Base-by-base conservation (phyloP, 1,140 invertebrate species). In the Caenorhabditis brenneri region DNA sequence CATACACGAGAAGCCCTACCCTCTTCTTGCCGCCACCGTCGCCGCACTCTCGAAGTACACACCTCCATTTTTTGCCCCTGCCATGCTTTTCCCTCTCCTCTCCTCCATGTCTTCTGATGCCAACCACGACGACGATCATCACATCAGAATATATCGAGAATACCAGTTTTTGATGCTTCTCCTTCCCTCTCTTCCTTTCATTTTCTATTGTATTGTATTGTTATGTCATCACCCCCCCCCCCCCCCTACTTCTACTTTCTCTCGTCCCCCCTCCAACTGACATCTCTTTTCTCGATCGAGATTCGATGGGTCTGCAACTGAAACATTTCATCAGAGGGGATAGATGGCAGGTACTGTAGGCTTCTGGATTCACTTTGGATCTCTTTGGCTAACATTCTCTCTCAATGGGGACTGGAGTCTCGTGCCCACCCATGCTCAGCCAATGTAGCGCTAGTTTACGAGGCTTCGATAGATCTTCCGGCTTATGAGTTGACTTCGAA, bases 171-270 rank as follows among this genome's bases (percentile, higher is more conserved):
- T 12, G 5, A 4, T 55, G 22, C 19, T 29, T 19, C 53, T 55
- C 22, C 24, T 29, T 27, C 53, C 24, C 22, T 27, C 24, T 55
- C 53, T 55, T 16, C 7, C 33, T 65, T 39, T 22, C 79, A 31
- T 80, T 51, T 80, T 80, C 79, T 80, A 53, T 53, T 51, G 51
- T 80, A 27, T 53, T 80, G 48, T 74, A 74, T 74, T 74, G 36
- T 74, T 74, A 74, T 74, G 65, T 74, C 65, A 74, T 74, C 65
- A 74, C 31, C 31, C 22, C 16, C 7, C 24, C 53, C 7, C 10
- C 33, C 10, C n/a, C 29, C 29, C 7, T 19, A 27, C 9, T 24
- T 10, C 10, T 42, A 42, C 29, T 42, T 36, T 36, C 58, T 36
- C 29, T 58, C 53, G 48, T 16, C 12, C 15, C 19, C 19, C 15